Percentiles rank a stretch among this genome's conserved stretches.
Evolutionary conservation across 2,797 vertebrate species (phyloP).

Genomic region (Chelon labrosus): DNA sequence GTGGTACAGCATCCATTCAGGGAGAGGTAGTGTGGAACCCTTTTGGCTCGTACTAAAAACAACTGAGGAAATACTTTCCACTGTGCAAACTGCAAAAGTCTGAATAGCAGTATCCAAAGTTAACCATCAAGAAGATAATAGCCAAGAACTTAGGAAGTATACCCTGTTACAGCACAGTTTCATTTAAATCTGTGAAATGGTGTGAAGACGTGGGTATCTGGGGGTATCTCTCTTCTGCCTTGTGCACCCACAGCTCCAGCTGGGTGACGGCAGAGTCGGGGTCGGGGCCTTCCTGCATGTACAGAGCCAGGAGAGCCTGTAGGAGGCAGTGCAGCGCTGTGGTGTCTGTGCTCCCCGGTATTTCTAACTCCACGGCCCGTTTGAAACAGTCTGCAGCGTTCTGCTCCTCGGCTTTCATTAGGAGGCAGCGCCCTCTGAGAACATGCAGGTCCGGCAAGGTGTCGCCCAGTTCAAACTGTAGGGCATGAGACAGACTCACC

Average conservation of each 20-base stretch:
- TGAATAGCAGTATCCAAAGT: too few species aligned
- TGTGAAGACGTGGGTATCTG: constrained; percentile 24
- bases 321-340: constrained; percentile 88
- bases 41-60: background rate
- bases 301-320: constrained; percentile 86
- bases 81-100: too few species aligned
- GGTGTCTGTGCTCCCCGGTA: constrained; percentile 77
- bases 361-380: constrained; percentile 81
- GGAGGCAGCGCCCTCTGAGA: constrained; percentile 88
- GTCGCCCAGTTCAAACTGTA: constrained; percentile 83
- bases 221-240: constrained; percentile 85
- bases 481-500: constrained; percentile 87
- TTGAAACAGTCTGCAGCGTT: constrained; percentile 88
- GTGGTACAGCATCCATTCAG: background rate
- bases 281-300: constrained; percentile 82
- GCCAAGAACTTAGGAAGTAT: background rate
- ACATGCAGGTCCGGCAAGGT: constrained; percentile 85
- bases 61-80: background rate
- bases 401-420: constrained; percentile 88
- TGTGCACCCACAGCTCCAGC: constrained; percentile 87
- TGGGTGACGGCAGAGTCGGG: constrained; percentile 77
- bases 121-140: background rate
- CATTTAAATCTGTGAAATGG: constrained; percentile 15
- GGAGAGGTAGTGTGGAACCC: background rate
- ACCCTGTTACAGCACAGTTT: background rate